Percentiles rank a stretch among this genome's conserved stretches.
Conservation (phyloP, 2,113 vertebrate genomes). For the Passerina amoena region DNA sequence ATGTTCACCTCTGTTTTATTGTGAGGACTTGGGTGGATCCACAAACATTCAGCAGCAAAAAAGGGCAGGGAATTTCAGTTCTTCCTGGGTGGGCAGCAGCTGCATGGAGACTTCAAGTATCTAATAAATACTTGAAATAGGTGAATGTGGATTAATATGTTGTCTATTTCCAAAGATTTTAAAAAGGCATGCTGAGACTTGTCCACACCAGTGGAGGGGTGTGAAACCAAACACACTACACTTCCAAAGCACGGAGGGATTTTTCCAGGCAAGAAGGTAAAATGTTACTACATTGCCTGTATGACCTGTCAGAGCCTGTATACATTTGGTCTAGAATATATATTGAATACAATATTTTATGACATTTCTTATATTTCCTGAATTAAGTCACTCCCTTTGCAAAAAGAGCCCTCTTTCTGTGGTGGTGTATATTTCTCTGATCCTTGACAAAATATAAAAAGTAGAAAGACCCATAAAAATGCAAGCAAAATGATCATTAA, state of each 20-base stretch:
- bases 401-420: neutral
- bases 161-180: neutral
- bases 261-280: neutral
- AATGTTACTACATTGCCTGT: neutral
- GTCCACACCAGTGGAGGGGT: neutral
- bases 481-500: neutral
- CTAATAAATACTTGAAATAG: neutral
- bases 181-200: neutral
- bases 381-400: neutral
- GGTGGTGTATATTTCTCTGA: neutral
- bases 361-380: neutral
- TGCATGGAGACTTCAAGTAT: neutral
- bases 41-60: neutral
- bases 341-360: neutral
- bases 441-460: neutral
- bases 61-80: neutral
- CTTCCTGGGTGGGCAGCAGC: neutral
- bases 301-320: neutral
- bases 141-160: neutral
- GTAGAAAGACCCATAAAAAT: neutral
- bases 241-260: neutral
- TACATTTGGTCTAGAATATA: neutral
- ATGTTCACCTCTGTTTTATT: neutral
- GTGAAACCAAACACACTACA: neutral
- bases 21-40: neutral